These are phyloP conservation scores for Meteorus sp. DNA, from an alignment of 1,140 invertebrate species.

Conservation along the genomic window DNA sequence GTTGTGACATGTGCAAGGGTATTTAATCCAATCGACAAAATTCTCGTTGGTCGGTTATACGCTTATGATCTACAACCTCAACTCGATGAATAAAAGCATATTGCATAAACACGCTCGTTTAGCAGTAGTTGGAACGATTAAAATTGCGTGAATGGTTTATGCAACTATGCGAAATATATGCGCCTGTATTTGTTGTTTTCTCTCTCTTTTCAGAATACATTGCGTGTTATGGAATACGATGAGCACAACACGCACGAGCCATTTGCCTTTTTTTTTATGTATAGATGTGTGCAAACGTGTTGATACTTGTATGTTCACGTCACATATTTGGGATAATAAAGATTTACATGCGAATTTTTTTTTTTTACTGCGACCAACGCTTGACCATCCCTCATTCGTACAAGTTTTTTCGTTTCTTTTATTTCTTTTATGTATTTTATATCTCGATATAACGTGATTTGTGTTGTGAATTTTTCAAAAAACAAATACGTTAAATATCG, in stretches of 20 bases:
- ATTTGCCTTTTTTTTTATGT: not conserved
- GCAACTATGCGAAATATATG: too few species aligned
- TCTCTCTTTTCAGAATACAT: too few species aligned
- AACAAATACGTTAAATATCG: conserved; percentile 15
- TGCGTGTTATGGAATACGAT: too few species aligned
- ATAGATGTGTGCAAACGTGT: not conserved
- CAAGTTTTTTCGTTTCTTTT: conserved; percentile 4
- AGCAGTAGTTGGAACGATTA: too few species aligned
- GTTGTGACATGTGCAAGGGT: conserved; percentile 32
- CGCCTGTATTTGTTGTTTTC: too few species aligned
- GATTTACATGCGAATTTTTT: conserved; percentile 14
- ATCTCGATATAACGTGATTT: conserved; percentile 20
- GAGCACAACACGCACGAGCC: not conserved
- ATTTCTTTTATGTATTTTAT: not conserved
- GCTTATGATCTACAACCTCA: conserved; percentile 24
- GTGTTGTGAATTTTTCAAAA: conserved; percentile 2
- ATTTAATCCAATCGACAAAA: conserved; percentile 37
- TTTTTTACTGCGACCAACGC: not conserved
- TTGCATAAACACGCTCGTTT: too few species aligned
- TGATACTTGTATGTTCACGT: not conserved
- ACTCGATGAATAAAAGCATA: not conserved
- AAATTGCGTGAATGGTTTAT: too few species aligned
- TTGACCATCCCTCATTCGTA: conserved; percentile 4
- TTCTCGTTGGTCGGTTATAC: conserved; percentile 16
- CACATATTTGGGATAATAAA: conserved; percentile 2